Conservation (phyloP, 2,888 invertebrate species). For the Philhelius pedissequus region DNA sequence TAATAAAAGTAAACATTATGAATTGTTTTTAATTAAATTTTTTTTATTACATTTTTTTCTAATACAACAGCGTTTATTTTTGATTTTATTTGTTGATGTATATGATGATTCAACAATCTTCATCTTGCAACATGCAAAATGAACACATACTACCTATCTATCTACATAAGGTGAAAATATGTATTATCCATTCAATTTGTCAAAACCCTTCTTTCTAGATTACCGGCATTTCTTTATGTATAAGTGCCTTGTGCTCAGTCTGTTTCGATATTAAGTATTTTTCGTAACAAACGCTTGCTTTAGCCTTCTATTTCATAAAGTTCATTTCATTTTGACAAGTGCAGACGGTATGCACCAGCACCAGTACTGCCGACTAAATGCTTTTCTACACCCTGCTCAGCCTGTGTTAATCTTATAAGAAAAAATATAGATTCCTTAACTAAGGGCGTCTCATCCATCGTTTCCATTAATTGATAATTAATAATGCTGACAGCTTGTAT, state of each 20-base stretch:
- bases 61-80: too few species aligned
- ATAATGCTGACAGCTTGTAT: slow-evolving; percentile 65
- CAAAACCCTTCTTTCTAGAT: slow-evolving; percentile 25
- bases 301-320: neutral
- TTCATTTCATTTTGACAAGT: slow-evolving; percentile 42
- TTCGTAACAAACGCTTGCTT: slow-evolving; percentile 41
- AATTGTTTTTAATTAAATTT: too few species aligned
- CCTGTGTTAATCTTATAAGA: neutral
- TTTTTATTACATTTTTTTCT: too few species aligned
- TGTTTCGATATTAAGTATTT: slow-evolving; percentile 19
- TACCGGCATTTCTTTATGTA: neutral
- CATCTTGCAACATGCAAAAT: too few species aligned
- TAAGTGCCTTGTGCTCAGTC: neutral
- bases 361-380: neutral
- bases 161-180: too few species aligned
- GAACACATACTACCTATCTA: too few species aligned
- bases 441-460: slow-evolving; percentile 61
- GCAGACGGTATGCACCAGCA: neutral
- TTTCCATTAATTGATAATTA: slow-evolving; percentile 66
- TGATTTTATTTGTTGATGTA: too few species aligned
- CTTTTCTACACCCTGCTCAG: too few species aligned
- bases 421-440: slow-evolving; percentile 28
- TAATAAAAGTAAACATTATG: too few species aligned
- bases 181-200: slow-evolving; percentile 46
- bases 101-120: too few species aligned